Percentiles rank a stretch among this genome's conserved stretches.
Evolutionary conservation across 2,797 vertebrate genomes (phyloP).

Genomic region (Esox lucius): DNA sequence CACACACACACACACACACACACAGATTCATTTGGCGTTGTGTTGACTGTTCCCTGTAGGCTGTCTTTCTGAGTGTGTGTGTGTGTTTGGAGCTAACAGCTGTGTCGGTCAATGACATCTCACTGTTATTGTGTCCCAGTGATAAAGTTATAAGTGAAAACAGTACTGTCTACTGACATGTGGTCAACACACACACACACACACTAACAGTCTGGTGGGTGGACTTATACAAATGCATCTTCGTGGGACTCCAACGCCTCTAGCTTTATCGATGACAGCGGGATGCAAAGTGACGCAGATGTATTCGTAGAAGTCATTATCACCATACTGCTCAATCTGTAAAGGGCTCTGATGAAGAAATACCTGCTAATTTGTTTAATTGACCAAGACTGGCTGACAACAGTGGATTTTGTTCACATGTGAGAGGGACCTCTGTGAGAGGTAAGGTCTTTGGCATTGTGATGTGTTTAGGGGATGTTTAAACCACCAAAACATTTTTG

Average conservation of each 20-base stretch:
- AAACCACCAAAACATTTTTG: neutral
- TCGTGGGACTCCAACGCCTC: neutral
- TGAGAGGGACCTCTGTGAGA: neutral
- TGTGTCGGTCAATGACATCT: no score
- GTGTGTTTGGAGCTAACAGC: no score
- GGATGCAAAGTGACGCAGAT: neutral
- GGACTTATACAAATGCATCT: constrained; percentile 16
- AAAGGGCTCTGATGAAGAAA: neutral
- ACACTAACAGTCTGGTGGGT: no score
- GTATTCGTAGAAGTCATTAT: neutral
- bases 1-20: neutral
- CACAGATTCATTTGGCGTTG: neutral
- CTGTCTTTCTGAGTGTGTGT: no score
- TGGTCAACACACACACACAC: no score
- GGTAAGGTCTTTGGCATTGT: neutral
- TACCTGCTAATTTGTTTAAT: neutral
- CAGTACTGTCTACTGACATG: no score
- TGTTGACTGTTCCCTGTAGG: neutral
- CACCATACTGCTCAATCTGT: neutral
- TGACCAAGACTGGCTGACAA: neutral
- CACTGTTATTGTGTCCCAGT: no score
- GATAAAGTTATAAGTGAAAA: no score
- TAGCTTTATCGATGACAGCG: neutral
- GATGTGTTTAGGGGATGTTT: neutral
- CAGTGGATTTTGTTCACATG: neutral